Conservation (phyloP, 2,797 vertebrate species). For the Pelodytes ibericus region DNA sequence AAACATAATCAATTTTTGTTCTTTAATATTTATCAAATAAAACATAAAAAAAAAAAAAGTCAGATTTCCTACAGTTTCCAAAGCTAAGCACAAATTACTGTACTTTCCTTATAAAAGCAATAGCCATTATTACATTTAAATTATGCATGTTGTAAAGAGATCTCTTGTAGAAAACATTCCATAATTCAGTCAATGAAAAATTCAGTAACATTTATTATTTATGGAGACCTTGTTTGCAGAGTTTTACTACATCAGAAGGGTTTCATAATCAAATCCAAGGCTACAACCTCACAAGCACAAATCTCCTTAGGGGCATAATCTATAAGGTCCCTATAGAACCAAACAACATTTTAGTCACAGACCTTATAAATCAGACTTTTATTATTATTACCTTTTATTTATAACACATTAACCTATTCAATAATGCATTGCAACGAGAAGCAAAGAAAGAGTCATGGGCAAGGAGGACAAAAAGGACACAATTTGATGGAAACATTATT, state of each 20-base stretch:
- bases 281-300: slow-evolving; percentile 24
- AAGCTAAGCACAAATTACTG: slow-evolving; percentile 6
- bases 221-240: slow-evolving; percentile 47
- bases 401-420: neutral
- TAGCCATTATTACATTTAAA: slow-evolving; percentile 47
- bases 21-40: neutral
- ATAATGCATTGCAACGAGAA: neutral
- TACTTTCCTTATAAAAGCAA: slow-evolving; percentile 39
- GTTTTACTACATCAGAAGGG: slow-evolving; percentile 42
- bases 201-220: slow-evolving; percentile 53
- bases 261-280: slow-evolving; percentile 23
- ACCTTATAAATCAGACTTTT: slow-evolving; percentile 22
- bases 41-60: neutral
- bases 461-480: neutral
- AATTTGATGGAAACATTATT: neutral
- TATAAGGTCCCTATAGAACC: slow-evolving; percentile 15
- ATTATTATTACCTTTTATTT: slow-evolving; percentile 36
- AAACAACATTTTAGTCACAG: slow-evolving; percentile 2
- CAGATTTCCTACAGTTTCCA: neutral
- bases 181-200: slow-evolving; percentile 54
- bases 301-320: slow-evolving; percentile 22
- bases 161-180: slow-evolving; percentile 46
- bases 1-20: no score
- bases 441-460: neutral
- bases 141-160: slow-evolving; percentile 36